Conservation (phyloP, 2,113 vertebrate species). For the Amblyopsis rosae region DNA sequence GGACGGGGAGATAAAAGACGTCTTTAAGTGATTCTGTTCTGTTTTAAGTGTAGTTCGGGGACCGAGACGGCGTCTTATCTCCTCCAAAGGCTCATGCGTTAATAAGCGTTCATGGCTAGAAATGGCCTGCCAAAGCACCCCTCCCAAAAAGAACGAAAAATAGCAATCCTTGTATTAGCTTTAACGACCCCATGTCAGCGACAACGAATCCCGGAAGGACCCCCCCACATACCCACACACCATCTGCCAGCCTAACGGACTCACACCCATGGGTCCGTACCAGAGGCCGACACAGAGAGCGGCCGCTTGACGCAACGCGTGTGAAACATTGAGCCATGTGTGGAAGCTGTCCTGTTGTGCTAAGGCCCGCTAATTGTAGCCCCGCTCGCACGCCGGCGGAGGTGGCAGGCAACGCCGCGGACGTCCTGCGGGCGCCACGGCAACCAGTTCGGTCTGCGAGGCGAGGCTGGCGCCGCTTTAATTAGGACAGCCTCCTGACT, state of each 20-base stretch:
- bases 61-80: constrained; percentile 11
- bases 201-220: not conserved
- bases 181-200: constrained; percentile 55
- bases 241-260: too few relatives aligned
- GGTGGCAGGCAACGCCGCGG: constrained; percentile 49
- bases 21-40: too few relatives aligned
- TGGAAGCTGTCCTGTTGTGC: constrained; percentile 51
- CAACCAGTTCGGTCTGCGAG: constrained; percentile 52
- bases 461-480: constrained; percentile 65
- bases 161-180: constrained; percentile 41
- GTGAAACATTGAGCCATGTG: constrained; percentile 56
- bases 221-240: too few relatives aligned
- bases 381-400: constrained; percentile 34
- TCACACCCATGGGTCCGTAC: too few relatives aligned
- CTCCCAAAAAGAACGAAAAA: too few relatives aligned
- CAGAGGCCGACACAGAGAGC: constrained; percentile 23
- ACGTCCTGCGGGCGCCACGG: constrained; percentile 53
- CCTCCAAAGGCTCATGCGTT: not conserved
- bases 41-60: not conserved
- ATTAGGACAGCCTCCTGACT: constrained; percentile 67
- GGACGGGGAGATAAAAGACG: too few relatives aligned
- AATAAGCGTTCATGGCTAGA: not conserved
- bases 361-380: constrained; percentile 59
- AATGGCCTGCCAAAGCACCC: not conserved
- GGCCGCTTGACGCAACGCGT: constrained; percentile 67